Conservation (phyloP, 2,888 invertebrate species). For the Aporophyla lueneburgensis region DNA sequence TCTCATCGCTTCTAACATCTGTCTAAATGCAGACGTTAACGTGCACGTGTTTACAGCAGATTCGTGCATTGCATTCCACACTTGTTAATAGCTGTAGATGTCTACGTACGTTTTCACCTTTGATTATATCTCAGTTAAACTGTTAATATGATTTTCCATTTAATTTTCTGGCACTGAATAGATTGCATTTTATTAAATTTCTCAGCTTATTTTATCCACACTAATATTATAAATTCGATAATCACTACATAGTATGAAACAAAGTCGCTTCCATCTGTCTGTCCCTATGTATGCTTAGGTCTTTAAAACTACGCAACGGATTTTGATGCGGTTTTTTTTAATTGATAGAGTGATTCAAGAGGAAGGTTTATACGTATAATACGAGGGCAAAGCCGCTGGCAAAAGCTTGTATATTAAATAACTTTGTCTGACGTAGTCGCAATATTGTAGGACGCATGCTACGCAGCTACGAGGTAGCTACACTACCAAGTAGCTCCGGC, state of each 20-base stretch:
- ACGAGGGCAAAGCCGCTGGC: too few relatives aligned
- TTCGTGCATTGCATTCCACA: constrained; percentile 29
- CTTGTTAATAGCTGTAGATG: constrained; percentile 4
- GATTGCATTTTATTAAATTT: background rate
- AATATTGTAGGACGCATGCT: background rate
- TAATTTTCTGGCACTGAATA: background rate
- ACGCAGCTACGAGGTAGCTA: background rate
- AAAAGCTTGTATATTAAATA: too few relatives aligned
- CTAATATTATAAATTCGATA: background rate
- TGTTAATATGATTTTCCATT: background rate
- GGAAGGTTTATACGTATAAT: too few relatives aligned
- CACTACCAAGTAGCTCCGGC: too few relatives aligned
- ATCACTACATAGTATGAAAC: too few relatives aligned
- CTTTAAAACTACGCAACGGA: too few relatives aligned
- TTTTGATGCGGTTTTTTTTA: too few relatives aligned
- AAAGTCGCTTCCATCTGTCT: too few relatives aligned
- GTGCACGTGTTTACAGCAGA: constrained; percentile 10
- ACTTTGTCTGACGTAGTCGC: too few relatives aligned
- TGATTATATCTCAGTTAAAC: background rate
- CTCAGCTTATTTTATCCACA: background rate
- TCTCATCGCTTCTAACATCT: constrained; percentile 21
- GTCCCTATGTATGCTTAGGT: too few relatives aligned
- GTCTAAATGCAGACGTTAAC: constrained; percentile 17
- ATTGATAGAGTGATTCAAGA: too few relatives aligned
- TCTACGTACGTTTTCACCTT: background rate